Percentiles rank a stretch among this genome's conserved stretches.
phyloP scores from a whole-genome alignment of 2,888 invertebrate genomes.

The Eledona agricola region DNA sequence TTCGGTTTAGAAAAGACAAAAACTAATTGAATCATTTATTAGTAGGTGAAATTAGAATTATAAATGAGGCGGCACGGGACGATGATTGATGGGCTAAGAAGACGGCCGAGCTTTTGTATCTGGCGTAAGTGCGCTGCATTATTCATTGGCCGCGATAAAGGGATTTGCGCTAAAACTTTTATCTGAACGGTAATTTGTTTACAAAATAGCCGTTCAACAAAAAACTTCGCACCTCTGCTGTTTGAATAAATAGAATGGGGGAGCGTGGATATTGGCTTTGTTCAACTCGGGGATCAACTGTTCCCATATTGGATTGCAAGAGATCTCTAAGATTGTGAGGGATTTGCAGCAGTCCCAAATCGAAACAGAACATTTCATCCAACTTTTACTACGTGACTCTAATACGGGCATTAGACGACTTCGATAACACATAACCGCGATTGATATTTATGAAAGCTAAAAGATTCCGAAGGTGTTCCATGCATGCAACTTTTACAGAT shows the following conservation, averaged over 20 bases:
- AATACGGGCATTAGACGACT: slow-evolving; percentile 59
- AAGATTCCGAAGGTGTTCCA: slow-evolving; percentile 57
- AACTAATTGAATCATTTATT: slow-evolving; percentile 56
- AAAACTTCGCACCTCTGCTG: slow-evolving; percentile 60
- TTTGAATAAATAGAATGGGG: slow-evolving; percentile 61
- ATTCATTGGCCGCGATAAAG: slow-evolving; percentile 62
- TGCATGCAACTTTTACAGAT: slow-evolving; percentile 53
- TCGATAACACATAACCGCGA: slow-evolving; percentile 57
- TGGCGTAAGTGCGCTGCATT: slow-evolving; percentile 54
- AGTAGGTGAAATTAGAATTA: slow-evolving; percentile 51
- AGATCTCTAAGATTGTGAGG: slow-evolving; percentile 63
- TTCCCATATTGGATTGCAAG: slow-evolving; percentile 62
- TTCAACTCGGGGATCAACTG: slow-evolving; percentile 60
- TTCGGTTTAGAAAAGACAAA: slow-evolving; percentile 46
- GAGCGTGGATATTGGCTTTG: slow-evolving; percentile 57
- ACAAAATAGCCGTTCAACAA: slow-evolving; percentile 61
- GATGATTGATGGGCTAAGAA: slow-evolving; percentile 40
- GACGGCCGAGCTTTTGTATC: slow-evolving; percentile 40
- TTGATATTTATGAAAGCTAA: slow-evolving; percentile 63
- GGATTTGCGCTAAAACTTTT: slow-evolving; percentile 62
- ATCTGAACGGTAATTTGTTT: slow-evolving; percentile 63
- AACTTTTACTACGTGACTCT: slow-evolving; percentile 62
- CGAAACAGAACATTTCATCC: slow-evolving; percentile 62
- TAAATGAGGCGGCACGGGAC: slow-evolving; percentile 37
- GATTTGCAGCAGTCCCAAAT: slow-evolving; percentile 63